Percentiles rank a stretch among this genome's conserved stretches.
phyloP scores from a whole-genome alignment of 2,113 vertebrate genomes.

The Casuarius casuarius region DNA sequence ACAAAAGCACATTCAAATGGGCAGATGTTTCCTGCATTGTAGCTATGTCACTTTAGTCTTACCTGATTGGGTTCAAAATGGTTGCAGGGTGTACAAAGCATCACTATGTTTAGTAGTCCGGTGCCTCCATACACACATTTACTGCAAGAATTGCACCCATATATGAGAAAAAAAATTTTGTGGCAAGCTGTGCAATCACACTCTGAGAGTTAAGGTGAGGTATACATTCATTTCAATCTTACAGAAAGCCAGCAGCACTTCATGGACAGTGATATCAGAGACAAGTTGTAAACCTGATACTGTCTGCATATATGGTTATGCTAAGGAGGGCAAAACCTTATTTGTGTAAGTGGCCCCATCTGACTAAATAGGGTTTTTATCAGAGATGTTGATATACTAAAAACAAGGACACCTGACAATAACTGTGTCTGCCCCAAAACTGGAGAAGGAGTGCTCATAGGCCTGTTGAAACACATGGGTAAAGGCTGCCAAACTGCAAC shows the following conservation, averaged over 20 bases:
- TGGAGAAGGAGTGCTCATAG: background rate
- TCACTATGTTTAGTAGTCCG: background rate
- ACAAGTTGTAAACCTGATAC: no score
- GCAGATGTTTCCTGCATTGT: background rate
- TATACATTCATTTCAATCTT: background rate
- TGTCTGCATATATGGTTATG: background rate
- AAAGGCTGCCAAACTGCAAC: no score
- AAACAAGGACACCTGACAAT: background rate
- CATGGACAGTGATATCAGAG: no score
- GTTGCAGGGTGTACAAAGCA: background rate
- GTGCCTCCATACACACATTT: background rate
- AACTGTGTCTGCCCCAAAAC: background rate
- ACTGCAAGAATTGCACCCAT: background rate
- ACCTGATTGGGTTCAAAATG: background rate
- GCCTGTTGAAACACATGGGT: background rate
- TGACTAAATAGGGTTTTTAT: background rate
- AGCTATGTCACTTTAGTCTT: background rate
- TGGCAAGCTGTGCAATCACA: background rate
- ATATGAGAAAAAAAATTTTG: background rate
- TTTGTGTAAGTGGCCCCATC: background rate
- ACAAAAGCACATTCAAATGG: background rate
- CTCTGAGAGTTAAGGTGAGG: background rate
- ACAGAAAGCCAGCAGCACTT: no score
- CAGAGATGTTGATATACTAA: background rate
- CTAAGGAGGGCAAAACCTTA: background rate